Percentiles rank a stretch among this genome's conserved stretches.
phyloP scores from a whole-genome alignment of 2,113 vertebrate species.

The Chelonoidis abingdonii region DNA sequence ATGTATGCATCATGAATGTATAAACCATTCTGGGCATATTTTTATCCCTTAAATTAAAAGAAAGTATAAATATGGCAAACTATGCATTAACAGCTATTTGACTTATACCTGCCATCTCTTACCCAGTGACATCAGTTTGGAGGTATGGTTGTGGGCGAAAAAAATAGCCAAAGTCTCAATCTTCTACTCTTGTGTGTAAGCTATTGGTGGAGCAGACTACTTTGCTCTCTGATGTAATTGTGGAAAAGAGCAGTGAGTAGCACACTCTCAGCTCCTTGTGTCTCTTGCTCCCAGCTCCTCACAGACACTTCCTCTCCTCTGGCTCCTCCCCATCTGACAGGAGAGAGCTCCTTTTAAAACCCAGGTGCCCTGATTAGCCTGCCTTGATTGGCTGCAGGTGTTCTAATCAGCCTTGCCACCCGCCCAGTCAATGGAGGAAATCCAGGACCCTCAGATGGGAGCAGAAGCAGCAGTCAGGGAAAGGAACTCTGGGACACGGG shows the following conservation, averaged over 20 bases:
- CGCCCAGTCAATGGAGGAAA: too few species aligned
- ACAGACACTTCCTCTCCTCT: too few species aligned
- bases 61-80: not conserved
- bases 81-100: rapidly evolving
- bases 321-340: too few species aligned
- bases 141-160: not conserved
- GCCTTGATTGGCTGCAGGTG: too few species aligned
- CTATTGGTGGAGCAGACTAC: not conserved
- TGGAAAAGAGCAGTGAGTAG: not conserved
- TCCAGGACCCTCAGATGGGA: too few species aligned
- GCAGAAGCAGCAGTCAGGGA: too few species aligned
- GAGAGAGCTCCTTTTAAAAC: too few species aligned
- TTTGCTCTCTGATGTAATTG: not conserved
- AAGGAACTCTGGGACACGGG: too few species aligned
- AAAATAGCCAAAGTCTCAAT: not conserved
- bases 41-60: not conserved
- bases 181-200: not conserved
- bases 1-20: not conserved
- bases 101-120: not conserved
- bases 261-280: too few species aligned
- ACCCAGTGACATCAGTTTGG: not conserved
- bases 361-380: too few species aligned
- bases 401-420: too few species aligned
- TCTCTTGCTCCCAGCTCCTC: too few species aligned
- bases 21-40: not conserved